Base-by-base conservation (phyloP, 2,113 vertebrate species). In the Lampris megalopsis region DNA sequence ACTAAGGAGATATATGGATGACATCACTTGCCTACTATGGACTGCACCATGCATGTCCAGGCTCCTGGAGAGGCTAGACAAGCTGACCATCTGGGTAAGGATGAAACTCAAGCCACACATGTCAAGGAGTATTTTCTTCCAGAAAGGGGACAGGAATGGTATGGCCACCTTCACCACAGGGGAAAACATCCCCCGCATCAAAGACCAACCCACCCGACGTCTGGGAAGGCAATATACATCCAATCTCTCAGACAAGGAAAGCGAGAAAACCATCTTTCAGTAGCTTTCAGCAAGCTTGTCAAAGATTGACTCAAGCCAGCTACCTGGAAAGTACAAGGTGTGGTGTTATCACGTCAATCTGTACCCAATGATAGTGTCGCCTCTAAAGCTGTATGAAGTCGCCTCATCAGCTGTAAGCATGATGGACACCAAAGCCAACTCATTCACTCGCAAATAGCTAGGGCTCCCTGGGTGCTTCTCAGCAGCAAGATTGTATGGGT, bases 281-380 rank as follows among this genome's bases (percentile, higher is more conserved):
- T 52, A 73, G 61, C 52, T 74, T 5, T 64, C 62, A 64, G 43
- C 41, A 56, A 50, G 61, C 61, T 35, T 56, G 41, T 40, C 11
- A 35, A 73, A 42, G 40, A 58, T 36, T 10, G 13, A 70, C 6
- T 13, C 11, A 42, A 52, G 38, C 53, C 69, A 72, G 36, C 38
- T 75, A 24, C 45, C 63, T 5, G 63, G 43, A 6, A 67, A 75
- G 43, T 59, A 58, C 63, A 67, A 75, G 58, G 64, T 73, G n/a
- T 63, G 61, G 60, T 53, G 73, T 42, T 60, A 53, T 47, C 64
- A 75, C 42, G 67, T 61, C 64, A 75, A 47, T 35, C 45, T 75
- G 41, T 75, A 68, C 64, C 54, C 56, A 45, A 10, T 35, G 38
- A 35, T 75, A 41, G 52, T 68, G 64, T 75, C 56, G 48, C 45